These are phyloP conservation scores for Hycleus phaleratus DNA, from an alignment of 1,140 invertebrate genomes.

Conservation along the genomic window DNA sequence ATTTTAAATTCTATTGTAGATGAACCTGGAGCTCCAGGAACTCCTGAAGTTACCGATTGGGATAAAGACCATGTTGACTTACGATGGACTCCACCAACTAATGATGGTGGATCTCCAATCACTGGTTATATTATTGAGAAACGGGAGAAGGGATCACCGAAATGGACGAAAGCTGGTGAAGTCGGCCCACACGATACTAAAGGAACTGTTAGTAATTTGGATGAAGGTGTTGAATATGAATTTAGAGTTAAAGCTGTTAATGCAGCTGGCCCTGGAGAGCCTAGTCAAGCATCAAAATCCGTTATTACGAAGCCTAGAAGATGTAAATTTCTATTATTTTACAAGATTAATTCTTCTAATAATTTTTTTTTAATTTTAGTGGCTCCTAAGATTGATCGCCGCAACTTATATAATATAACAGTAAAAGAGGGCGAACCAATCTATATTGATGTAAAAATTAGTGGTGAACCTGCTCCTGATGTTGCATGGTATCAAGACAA, in stretches of 20 bases:
- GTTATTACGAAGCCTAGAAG: conserved; percentile 78
- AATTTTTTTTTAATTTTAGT: conserved; percentile 50
- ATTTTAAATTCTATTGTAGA: conserved; percentile 46
- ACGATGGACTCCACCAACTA: conserved; percentile 81
- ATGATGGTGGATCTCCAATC: conserved; percentile 88
- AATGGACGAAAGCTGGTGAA: conserved; percentile 81
- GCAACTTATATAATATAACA: conserved; percentile 65
- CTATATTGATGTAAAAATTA: conserved; percentile 74
- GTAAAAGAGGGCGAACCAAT: conserved; percentile 79
- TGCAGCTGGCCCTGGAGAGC: conserved; percentile 69
- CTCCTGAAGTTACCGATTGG: conserved; percentile 86
- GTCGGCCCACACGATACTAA: conserved; percentile 68
- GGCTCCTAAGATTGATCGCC: conserved; percentile 84
- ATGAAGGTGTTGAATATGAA: conserved; percentile 81
- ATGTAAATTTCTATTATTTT: conserved; percentile 52
- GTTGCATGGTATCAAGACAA: conserved; percentile 64
- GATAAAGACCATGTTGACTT: conserved; percentile 91
- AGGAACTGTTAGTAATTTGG: conserved; percentile 68
- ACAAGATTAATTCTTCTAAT: conserved; percentile 5
- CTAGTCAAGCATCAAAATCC: conserved; percentile 62
- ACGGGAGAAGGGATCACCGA: conserved; percentile 77
- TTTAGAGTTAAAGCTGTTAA: conserved; percentile 80
- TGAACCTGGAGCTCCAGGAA: conserved; percentile 83
- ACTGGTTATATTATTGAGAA: conserved; percentile 92
- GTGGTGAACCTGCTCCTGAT: conserved; percentile 76